Base-by-base conservation (phyloP, 2,888 invertebrate genomes). In the Tromatobia lineatoria region DNA sequence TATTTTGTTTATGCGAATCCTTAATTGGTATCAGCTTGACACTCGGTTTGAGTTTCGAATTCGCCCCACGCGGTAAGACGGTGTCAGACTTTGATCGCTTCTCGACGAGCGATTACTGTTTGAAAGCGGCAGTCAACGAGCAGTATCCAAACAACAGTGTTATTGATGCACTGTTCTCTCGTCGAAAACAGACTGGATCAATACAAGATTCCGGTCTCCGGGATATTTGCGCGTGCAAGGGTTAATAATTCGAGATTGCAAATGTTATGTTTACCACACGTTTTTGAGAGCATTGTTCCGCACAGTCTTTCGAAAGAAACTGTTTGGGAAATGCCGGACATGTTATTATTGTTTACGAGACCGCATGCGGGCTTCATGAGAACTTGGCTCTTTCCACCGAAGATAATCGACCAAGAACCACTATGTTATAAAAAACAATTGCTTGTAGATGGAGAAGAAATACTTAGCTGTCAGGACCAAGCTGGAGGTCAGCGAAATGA, bases 161-260 rank as follows among this genome's bases (percentile, higher is more conserved):
- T 57, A 73, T 73, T 66, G 29, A 79, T 66, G 1, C 61, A n/a
- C 20, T 54, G 47, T 13, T 15, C 13, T 29, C 64, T 61, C 25
- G 47, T 45, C 20, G 45, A 54, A 80, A 80, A 80, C 79, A 71
- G 18, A 73, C 45, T 66, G 13, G 54, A 80, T 73, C 54, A 34
- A 57, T 47, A 13, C 52, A 13, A 25, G 20, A 64, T 79, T 71
- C 71, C 38, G 70, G 13, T 42, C 20, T 13, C 7, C 50, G 13
- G 25, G 23, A 25, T 13, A 25, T 15, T 61, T 23, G 70, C 59
- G 70, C 78, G 61, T 50, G 78, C 70, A 42, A 59, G 64, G 70
- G 61, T 70, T 71, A 64, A 79, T 38, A 52, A 54, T 57, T 61
- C 20, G n/a, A 25, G 20, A 61, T 70, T 50, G 18, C 50, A 1